A percentile compares a stretch with the other conserved stretches of the same genome.
phyloP scores from a whole-genome alignment of 2,113 vertebrate species.

The Gymnarchus niloticus region DNA sequence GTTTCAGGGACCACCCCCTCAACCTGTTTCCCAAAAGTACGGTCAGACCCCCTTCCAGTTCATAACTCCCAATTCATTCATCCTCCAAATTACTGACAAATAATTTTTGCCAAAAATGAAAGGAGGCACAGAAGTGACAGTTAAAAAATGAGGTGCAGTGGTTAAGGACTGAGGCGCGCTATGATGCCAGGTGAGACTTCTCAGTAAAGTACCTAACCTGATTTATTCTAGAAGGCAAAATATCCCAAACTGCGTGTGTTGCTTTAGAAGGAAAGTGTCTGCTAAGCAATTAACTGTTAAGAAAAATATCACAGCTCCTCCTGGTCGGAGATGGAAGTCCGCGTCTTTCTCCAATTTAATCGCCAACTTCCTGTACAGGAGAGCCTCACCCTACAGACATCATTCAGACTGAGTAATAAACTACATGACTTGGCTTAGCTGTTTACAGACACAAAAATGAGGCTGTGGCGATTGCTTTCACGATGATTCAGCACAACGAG shows the following conservation, averaged over 20 bases:
- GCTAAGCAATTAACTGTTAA: conserved; percentile 6
- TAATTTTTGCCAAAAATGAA: conserved; percentile 3
- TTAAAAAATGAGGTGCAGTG: background rate
- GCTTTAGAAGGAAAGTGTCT: background rate
- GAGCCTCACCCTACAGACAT: background rate
- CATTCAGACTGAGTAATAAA: background rate
- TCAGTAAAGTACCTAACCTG: background rate
- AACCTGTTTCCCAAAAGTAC: background rate
- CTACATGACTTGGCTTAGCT: background rate
- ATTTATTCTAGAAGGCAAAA: background rate
- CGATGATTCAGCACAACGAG: background rate
- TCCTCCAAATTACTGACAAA: background rate
- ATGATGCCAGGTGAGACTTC: background rate
- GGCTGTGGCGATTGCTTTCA: background rate
- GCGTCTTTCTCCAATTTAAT: background rate
- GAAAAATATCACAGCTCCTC: background rate
- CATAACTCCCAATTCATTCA: conserved; percentile 15
- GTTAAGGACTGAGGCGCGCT: background rate
- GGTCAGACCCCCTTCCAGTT: background rate
- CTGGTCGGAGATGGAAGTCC: background rate
- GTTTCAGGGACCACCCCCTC: no score
- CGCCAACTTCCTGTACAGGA: background rate
- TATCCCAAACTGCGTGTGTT: background rate
- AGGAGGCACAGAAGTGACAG: background rate
- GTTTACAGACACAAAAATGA: background rate